These are phyloP conservation scores for Eristalis pertinax DNA, from an alignment of 2,888 invertebrate species.

Conservation along the genomic window DNA sequence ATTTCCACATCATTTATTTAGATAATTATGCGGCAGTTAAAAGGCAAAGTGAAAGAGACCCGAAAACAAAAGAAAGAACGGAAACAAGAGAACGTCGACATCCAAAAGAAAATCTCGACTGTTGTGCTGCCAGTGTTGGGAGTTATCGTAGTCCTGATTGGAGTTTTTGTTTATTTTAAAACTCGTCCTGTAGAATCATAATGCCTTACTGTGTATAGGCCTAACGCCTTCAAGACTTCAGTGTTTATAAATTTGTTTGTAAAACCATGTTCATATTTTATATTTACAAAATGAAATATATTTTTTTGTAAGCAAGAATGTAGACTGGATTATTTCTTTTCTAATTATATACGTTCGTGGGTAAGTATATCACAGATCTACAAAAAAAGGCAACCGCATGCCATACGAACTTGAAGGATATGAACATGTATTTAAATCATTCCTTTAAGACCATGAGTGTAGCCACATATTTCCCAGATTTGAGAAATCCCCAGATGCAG, in stretches of 20 bases:
- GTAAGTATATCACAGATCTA: too few relatives aligned
- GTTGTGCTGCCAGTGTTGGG: slow-evolving; percentile 88
- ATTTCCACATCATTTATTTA: slow-evolving; percentile 7
- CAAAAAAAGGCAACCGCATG: too few relatives aligned
- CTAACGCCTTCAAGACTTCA: neutral
- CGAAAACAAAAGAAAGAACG: slow-evolving; percentile 92
- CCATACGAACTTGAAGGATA: too few relatives aligned
- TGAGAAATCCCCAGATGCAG: too few relatives aligned
- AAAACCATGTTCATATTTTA: neutral
- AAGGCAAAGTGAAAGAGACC: slow-evolving; percentile 91
- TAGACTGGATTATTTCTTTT: neutral
- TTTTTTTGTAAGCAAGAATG: neutral
- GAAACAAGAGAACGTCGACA: slow-evolving; percentile 91
- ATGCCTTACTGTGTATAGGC: neutral
- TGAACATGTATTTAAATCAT: too few relatives aligned
- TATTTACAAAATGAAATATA: neutral
- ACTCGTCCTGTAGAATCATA: slow-evolving; percentile 84
- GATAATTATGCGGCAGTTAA: slow-evolving; percentile 88
- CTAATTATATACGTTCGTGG: too few relatives aligned
- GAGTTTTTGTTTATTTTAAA: slow-evolving; percentile 90
- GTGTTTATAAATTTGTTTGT: neutral
- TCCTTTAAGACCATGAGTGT: too few relatives aligned
- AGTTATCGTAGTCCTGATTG: slow-evolving; percentile 87
- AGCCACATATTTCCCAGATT: too few relatives aligned
- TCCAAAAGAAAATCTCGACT: slow-evolving; percentile 89